Evolutionary conservation across 2,113 vertebrate genomes (phyloP).

Genomic region (Natator depressus): DNA sequence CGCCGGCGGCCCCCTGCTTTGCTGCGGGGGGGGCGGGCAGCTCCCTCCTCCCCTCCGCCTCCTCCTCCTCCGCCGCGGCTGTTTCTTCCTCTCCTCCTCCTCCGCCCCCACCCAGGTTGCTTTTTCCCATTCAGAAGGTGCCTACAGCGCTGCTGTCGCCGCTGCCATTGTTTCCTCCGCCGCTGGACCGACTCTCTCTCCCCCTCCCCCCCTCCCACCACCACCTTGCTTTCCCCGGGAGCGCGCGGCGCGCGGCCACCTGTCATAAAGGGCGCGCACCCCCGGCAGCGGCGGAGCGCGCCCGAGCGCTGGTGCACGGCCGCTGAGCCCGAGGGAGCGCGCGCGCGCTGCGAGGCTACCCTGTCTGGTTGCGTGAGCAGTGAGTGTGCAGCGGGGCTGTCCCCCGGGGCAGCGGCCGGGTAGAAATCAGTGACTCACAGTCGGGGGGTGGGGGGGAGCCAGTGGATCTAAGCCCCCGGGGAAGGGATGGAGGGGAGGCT

Average conservation of each 20-base stretch:
- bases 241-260: slow-evolving; percentile 78
- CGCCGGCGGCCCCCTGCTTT: not conserved
- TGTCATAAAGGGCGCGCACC: slow-evolving; percentile 89
- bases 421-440: no score
- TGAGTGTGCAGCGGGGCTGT: no score
- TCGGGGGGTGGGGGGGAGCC: no score
- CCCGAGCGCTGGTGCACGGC: not conserved
- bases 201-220: not conserved
- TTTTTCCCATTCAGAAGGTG: slow-evolving; percentile 70
- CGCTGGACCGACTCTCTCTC: slow-evolving; percentile 22
- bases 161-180: slow-evolving; percentile 70
- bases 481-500: not conserved
- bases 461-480: not conserved
- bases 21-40: not conserved
- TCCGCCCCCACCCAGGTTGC: slow-evolving; percentile 16
- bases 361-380: not conserved
- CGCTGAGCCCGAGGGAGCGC: not conserved
- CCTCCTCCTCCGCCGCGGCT: not conserved
- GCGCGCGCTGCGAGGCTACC: not conserved
- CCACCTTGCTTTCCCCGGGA: slow-evolving; percentile 39
- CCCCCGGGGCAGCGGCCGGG: no score
- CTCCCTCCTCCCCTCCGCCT: not conserved
- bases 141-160: slow-evolving; percentile 40
- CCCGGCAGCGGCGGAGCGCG: slow-evolving; percentile 69
- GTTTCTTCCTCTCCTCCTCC: not conserved